Percentiles rank a stretch among this genome's conserved stretches.
These are phyloP conservation scores for Pseudanteris insignis DNA, from an alignment of 2,888 invertebrate genomes.

Conservation along the genomic window DNA sequence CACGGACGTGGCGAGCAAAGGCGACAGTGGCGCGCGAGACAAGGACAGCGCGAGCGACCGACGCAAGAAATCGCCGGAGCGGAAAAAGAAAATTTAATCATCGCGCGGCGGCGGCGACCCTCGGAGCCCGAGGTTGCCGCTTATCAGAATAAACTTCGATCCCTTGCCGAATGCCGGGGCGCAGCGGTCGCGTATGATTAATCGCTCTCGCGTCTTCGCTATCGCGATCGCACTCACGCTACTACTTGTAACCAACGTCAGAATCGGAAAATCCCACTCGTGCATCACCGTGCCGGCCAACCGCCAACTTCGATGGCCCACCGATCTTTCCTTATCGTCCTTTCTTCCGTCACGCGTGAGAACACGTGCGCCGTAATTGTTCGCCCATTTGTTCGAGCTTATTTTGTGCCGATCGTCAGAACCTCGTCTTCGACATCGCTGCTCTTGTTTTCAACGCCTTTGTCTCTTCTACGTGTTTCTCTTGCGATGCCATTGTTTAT, in stretches of 20 bases:
- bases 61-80: conserved; percentile 48
- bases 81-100: conserved; percentile 55
- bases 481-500: too few species aligned
- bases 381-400: conserved; percentile 15
- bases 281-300: conserved; percentile 6
- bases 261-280: conserved; percentile 37
- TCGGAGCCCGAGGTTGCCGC: conserved; percentile 45
- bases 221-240: conserved; percentile 22
- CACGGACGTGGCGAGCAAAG: conserved; percentile 23
- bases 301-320: neutral
- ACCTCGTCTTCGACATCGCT: too few species aligned
- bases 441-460: too few species aligned
- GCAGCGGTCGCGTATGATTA: conserved; percentile 46
- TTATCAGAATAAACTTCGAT: conserved; percentile 56
- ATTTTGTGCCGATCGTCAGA: conserved; percentile 12
- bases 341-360: too few species aligned
- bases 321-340: neutral
- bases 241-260: conserved; percentile 1
- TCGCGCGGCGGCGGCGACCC: conserved; percentile 47
- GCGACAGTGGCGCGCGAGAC: conserved; percentile 14
- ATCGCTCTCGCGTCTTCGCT: conserved; percentile 39
- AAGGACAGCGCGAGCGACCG: conserved; percentile 7
- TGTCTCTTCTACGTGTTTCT: too few species aligned
- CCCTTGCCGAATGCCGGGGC: conserved; percentile 37
- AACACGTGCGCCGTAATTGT: too few species aligned